phyloP scores from a whole-genome alignment of 2,888 invertebrate species.

The Cosmopolites sordidus region DNA sequence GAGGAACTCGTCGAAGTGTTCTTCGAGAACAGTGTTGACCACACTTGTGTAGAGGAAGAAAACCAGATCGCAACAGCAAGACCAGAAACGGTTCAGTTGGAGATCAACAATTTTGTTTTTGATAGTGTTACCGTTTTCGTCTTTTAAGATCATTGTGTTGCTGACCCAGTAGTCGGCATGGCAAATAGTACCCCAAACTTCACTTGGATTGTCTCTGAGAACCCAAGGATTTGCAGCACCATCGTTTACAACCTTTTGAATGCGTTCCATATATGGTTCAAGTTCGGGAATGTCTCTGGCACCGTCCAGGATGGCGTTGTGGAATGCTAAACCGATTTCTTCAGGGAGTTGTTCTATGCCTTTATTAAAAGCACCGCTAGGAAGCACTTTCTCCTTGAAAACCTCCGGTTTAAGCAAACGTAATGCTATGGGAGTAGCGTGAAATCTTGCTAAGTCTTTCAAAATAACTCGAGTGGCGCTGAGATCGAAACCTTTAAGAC shows the following conservation, averaged over 20 bases:
- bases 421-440: slow-evolving; percentile 56
- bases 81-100: slow-evolving; percentile 54
- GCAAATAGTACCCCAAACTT: slow-evolving; percentile 53
- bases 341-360: slow-evolving; percentile 41
- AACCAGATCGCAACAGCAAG: slow-evolving; percentile 52
- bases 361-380: slow-evolving; percentile 42
- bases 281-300: slow-evolving; percentile 34
- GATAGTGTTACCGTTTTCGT: slow-evolving; percentile 47
- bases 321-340: slow-evolving; percentile 39
- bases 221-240: slow-evolving; percentile 30
- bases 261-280: slow-evolving; percentile 34
- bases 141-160: slow-evolving; percentile 55
- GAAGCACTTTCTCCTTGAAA: slow-evolving; percentile 47
- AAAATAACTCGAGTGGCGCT: slow-evolving; percentile 50
- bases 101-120: slow-evolving; percentile 58
- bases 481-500: slow-evolving; percentile 52
- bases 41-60: slow-evolving; percentile 57
- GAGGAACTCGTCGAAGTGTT: slow-evolving; percentile 52
- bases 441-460: slow-evolving; percentile 53
- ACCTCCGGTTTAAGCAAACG: slow-evolving; percentile 49
- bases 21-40: slow-evolving; percentile 44
- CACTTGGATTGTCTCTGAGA: slow-evolving; percentile 39
- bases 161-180: slow-evolving; percentile 61
- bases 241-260: slow-evolving; percentile 36
- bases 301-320: slow-evolving; percentile 39